Evolutionary conservation across 1,140 invertebrate species (phyloP), one percentile per base, ranked within the genome.

Genomic region (Kradibia gibbosae): DNA sequence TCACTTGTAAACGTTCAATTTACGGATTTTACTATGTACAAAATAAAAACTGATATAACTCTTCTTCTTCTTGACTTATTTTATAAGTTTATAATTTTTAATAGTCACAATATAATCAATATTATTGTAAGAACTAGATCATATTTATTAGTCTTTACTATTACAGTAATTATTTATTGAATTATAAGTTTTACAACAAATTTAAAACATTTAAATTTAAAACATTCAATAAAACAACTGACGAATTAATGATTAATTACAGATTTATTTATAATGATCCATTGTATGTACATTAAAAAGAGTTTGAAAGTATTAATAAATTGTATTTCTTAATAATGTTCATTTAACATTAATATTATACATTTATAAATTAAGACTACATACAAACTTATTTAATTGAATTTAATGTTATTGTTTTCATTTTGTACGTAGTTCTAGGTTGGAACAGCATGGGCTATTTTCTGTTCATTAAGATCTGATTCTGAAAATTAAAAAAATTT

Each of bases 311-410:
- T 82, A 71, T 76, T 82, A 78, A 74, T 82, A 82, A 78, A 78
- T 50, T 67, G 81, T 81, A 85, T 78, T 81, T 85, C 80, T 88
- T 85, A 88, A 87, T 85, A 87, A 88, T 86, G 85, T 83, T 88
- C 87, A 85, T 83, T 89, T 88, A 89, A 88, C 86, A 85, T 87
- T 86, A 85, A 87, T 86, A 53, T 86, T 85, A 86, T 88, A 89
- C 86, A 88, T 86, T 85, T 85, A 88, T 89, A 89, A 85, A 83
- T 80, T 87, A 88, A 87, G 84, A 87, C 89, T 90, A 90, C 89
- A 88, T 90, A 90, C 88, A 89, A 90, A 90, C 88, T 90, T 89
- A 89, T 89, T 86, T 87, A 90, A 90, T 89, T 85, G 88, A 88
- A 87, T 87, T 87, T 90, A 89, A 88, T 89, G 82, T 83, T 89